Base-by-base conservation (phyloP, 2,113 vertebrate species). In the Podocnemis expansa region DNA sequence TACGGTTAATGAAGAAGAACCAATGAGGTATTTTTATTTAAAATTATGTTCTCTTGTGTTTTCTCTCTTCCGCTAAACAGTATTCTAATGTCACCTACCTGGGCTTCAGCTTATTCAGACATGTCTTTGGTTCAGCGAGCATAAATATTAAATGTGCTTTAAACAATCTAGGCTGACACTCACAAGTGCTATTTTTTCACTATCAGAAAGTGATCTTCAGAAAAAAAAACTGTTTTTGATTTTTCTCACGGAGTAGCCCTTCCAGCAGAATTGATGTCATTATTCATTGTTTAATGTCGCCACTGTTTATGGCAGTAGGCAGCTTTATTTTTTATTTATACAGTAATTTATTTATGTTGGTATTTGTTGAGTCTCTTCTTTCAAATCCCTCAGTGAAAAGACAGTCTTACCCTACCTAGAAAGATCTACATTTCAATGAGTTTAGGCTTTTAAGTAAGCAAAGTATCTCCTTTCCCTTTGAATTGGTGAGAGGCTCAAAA, bases 321-420 rank as follows among this genome's bases (percentile, higher is more conserved):
- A 90, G 87, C 54, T 87, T 92, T 95, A 97, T 97, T 86, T 96
- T 95, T 96, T 96, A 96, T 97, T 97, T 96, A 96, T 96, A 92
- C 78, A 89, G 89, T 97, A 94, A 97, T 55, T 97, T 96, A 97
- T 97, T 97, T 96, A 96, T 96, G 93, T 89, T 89, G 89, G 41
- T 2, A 2, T 88, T 96, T 85, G 85, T 47, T 47, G 47, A 6
- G 92, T 96, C 93, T 97, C 94, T 94, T 94, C 91, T 97, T 97
- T 97, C 97, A 87, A 84, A 88, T 29, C 82, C 51, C 49, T 87
- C 86, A 84, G 55, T 49, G 79, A 96, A 95, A 85, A 93, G 91
- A 91, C 93, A 89, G 84, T 93, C 93, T 87, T 92, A 43, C 63
- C 58, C 82, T 43, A 47, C 3, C n/a, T n/a, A n/a, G n/a, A 51